These are phyloP conservation scores for Sus scrofa DNA, from an alignment of 2,113 vertebrate genomes.

Conservation along the genomic window T2T-Sscrofa CM000818.6:82364501-82365000, in stretches of 20 bases:
- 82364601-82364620: not conserved
- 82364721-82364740: not conserved
- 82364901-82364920: not conserved
- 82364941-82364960: not conserved
- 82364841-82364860: slow-evolving; percentile 45
- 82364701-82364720: not conserved
- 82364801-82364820: slow-evolving; percentile 49
- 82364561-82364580: not conserved
- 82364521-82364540: not conserved
- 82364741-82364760: not conserved
- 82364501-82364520: slow-evolving; percentile 21
- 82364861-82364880: slow-evolving; percentile 46
- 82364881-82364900: slow-evolving; percentile 16
- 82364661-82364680: not conserved
- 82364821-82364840: slow-evolving; percentile 29
- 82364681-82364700: not conserved
- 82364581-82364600: not conserved
- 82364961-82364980: not conserved
- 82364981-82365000: not conserved
- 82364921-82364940: not conserved
- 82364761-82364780: not conserved
- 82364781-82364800: slow-evolving; percentile 50
- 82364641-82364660: not conserved
- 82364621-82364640: not conserved
- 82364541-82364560: slow-evolving; percentile 23